Evolutionary conservation across 2,797 vertebrate species (phyloP).

Genomic region (Phyllotis vaccarum): DNA sequence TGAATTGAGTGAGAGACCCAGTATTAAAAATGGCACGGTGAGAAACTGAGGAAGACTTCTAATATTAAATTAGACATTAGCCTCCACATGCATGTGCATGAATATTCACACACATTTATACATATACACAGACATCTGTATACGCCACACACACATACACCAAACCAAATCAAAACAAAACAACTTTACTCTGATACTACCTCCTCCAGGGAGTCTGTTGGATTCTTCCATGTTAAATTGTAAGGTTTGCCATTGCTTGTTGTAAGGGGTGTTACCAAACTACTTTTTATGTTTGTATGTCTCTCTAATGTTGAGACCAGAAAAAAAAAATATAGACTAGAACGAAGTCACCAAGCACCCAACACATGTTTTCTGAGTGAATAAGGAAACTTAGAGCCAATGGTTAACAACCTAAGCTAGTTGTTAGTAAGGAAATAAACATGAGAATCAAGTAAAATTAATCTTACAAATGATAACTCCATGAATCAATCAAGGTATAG

Average conservation of each 20-base stretch:
- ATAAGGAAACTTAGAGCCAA: slow-evolving; percentile 37
- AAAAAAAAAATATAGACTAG: slow-evolving; percentile 55
- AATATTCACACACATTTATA: neutral
- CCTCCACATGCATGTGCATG: neutral
- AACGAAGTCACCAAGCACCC: neutral
- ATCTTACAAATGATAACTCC: slow-evolving; percentile 67
- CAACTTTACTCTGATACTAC: neutral
- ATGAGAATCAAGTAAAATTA: slow-evolving; percentile 57
- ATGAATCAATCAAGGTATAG: slow-evolving; percentile 59
- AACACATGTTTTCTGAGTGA: slow-evolving; percentile 63
- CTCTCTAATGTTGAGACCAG: neutral
- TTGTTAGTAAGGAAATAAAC: slow-evolving; percentile 71
- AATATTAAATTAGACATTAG: neutral
- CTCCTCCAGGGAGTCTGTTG: neutral
- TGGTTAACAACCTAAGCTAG: slow-evolving; percentile 38
- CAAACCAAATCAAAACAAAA: neutral
- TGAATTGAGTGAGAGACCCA: neutral
- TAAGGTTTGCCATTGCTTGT: neutral
- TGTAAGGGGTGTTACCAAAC: neutral
- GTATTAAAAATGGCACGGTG: neutral
- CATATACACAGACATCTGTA: neutral
- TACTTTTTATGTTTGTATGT: neutral
- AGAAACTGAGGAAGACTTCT: neutral
- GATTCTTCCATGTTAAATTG: neutral
- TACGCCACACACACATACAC: neutral